These are phyloP conservation scores for Aegotheles bennettii DNA, from an alignment of 2,113 vertebrate species.

Conservation along the genomic window DNA sequence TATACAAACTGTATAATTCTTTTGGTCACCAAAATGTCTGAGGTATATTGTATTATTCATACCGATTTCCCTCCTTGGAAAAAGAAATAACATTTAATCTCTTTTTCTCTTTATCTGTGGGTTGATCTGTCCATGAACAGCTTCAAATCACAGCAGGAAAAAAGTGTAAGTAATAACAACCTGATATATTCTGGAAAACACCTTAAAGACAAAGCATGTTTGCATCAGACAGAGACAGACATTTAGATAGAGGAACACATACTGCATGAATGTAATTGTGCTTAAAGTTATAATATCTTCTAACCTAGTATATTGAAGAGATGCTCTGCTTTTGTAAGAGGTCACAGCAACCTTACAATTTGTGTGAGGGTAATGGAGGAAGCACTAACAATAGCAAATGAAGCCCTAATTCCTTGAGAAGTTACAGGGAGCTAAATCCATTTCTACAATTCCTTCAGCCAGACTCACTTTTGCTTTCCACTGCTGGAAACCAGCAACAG, in stretches of 20 bases:
- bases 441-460: not conserved
- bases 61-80: not conserved
- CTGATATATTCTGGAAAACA: not conserved
- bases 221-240: not conserved
- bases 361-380: not conserved
- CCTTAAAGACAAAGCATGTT: not conserved
- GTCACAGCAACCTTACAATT: not conserved
- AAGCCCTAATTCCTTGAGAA: not conserved
- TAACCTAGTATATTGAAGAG: not conserved
- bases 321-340: not conserved
- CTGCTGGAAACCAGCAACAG: not conserved
- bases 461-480: not conserved
- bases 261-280: not conserved
- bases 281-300: not conserved
- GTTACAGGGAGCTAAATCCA: not conserved
- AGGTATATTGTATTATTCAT: conserved; percentile 15
- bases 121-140: conserved; percentile 23
- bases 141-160: not conserved
- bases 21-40: conserved; percentile 47
- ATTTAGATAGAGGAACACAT: not conserved
- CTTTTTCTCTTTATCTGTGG: not conserved
- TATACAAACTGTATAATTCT: conserved; percentile 29
- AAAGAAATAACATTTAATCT: conserved; percentile 42
- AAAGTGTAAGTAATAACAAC: not conserved
- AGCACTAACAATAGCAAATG: not conserved